Percentiles rank a stretch among this genome's conserved stretches.
These are phyloP conservation scores for Orbicella faveolata DNA, from an alignment of 64 coral and sea anemone species.

Conservation along the genomic window DNA sequence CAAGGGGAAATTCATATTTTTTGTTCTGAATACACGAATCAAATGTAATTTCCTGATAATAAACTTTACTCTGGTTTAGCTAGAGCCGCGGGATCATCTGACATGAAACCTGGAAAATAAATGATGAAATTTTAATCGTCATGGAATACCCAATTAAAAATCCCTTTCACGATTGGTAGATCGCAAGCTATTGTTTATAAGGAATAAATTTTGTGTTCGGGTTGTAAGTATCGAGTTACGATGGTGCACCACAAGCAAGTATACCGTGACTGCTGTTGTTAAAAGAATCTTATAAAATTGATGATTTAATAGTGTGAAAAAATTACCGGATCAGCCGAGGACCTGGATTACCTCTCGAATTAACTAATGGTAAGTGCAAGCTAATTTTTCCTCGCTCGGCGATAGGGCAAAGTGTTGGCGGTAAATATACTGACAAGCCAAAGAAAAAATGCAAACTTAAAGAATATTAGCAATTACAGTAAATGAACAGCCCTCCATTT, in stretches of 20 bases:
- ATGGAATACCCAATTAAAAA: slow-evolving; percentile 24
- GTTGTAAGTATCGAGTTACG: not conserved
- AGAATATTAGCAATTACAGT: slow-evolving; percentile 19
- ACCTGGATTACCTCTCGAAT: not conserved
- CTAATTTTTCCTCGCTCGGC: not conserved
- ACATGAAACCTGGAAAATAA: not conserved
- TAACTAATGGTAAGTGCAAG: not conserved
- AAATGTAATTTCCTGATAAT: not conserved
- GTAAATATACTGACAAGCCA: not conserved
- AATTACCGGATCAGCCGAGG: not conserved
- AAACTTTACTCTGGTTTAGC: not conserved
- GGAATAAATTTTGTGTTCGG: slow-evolving; percentile 4
- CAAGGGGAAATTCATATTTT: not conserved
- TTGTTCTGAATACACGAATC: not conserved
- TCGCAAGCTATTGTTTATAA: not conserved
- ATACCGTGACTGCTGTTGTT: not conserved
- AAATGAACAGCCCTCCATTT: not conserved
- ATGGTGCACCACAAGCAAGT: not conserved
- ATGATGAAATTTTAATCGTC: slow-evolving; percentile 16
- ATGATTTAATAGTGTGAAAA: not conserved
- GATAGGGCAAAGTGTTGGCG: not conserved
- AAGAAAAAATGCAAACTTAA: not conserved
- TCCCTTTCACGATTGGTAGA: not conserved
- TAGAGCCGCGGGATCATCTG: not conserved
- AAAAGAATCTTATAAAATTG: not conserved